Conservation (phyloP, 1,140 invertebrate species). For the Mesaphorura yosii region DNA sequence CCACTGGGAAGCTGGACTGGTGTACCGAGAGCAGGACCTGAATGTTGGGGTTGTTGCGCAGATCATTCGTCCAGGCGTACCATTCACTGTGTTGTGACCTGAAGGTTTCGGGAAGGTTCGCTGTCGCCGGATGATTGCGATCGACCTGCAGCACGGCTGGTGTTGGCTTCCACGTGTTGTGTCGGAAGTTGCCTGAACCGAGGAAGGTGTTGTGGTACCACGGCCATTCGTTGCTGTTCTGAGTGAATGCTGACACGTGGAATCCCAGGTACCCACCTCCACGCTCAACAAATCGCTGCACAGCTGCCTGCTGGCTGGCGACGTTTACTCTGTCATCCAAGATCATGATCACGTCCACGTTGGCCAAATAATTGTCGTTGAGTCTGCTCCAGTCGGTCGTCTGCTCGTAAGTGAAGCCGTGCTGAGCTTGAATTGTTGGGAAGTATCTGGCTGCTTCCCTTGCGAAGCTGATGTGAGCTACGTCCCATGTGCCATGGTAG, state of each 20-base stretch:
- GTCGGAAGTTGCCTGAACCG: constrained; percentile 12
- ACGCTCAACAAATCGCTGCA: not conserved
- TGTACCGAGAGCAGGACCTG: constrained; percentile 12
- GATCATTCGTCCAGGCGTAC: constrained; percentile 13
- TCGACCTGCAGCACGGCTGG: constrained; percentile 11
- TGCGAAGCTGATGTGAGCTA: constrained; percentile 12
- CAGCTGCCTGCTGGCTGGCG: not conserved
- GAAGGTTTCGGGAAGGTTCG: constrained; percentile 9
- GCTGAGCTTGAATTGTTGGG: not conserved
- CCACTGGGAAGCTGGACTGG: constrained; percentile 18
- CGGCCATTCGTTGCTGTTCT: constrained; percentile 9
- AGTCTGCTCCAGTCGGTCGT: not conserved
- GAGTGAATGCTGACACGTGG: constrained; percentile 16
- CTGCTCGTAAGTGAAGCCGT: not conserved
- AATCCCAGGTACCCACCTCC: constrained; percentile 12
- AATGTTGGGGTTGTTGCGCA: constrained; percentile 15
- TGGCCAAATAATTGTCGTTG: not conserved
- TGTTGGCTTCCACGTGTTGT: constrained; percentile 24
- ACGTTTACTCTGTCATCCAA: not conserved
- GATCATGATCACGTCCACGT: not conserved
- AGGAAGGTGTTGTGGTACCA: constrained; percentile 22
- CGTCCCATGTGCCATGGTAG: constrained; percentile 12
- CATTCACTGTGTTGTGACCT: constrained; percentile 13
- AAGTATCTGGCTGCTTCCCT: not conserved
- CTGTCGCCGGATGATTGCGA: constrained; percentile 4